A percentile compares a stretch with the other conserved stretches of the same genome.
These are phyloP conservation scores for Botia kubotai DNA, from an alignment of 2,797 vertebrate genomes.

Conservation along the genomic window DNA sequence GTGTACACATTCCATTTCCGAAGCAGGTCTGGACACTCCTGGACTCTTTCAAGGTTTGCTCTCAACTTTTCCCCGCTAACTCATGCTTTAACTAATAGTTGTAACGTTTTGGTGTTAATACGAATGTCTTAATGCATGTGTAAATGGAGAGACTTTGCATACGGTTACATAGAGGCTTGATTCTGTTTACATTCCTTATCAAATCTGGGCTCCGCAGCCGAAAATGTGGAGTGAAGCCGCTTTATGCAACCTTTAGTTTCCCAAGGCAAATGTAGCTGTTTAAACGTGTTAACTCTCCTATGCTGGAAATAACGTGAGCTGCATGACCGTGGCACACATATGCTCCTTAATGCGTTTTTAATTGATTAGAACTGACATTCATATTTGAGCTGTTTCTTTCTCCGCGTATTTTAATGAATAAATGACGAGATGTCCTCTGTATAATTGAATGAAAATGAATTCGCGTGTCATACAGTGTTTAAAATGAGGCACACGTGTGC, in stretches of 20 bases:
- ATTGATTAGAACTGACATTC: not conserved
- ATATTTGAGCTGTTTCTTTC: not conserved
- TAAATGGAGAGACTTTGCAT: not conserved
- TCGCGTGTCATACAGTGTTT: not conserved
- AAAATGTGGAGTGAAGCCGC: not conserved
- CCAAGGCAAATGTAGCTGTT: not conserved
- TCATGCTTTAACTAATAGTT: not conserved
- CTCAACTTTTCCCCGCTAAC: not conserved
- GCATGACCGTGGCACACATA: not conserved
- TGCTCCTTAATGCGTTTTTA: not conserved
- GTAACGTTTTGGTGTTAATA: not conserved
- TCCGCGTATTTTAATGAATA: not conserved
- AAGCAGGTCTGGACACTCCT: not conserved
- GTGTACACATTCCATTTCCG: not conserved
- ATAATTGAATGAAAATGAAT: not conserved
- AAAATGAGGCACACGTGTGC: not conserved
- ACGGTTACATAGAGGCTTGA: not conserved
- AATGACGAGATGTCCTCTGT: not conserved
- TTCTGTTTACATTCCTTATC: slow-evolving; percentile 7
- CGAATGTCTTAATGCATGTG: not conserved
- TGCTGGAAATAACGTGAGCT: not conserved
- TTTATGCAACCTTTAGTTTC: not conserved
- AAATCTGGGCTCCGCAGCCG: not conserved
- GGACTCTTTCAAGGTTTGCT: slow-evolving; percentile 17
- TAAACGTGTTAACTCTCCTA: not conserved